Evolutionary conservation across 2,797 vertebrate species (phyloP), one percentile per base, ranked within the genome.

Genomic region (Galagoides demidoff): DNA sequence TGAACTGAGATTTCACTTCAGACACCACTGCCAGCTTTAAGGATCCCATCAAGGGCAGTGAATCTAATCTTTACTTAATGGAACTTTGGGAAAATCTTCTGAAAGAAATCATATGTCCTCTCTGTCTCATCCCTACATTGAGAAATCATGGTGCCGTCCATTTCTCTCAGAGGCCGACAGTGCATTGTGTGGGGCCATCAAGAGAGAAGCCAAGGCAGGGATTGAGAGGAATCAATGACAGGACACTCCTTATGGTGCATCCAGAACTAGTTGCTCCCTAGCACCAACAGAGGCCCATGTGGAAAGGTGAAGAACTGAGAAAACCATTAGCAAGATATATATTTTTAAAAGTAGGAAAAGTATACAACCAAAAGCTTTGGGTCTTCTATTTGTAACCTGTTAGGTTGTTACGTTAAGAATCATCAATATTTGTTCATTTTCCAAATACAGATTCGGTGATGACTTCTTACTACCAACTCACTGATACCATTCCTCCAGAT

Each of bases 381-480:
- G 7, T 55, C 93, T 93, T 74, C n/a, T 92, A 23, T 77, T 31
- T 90, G 25, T 76, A 81, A 81, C 7, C 66, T 86, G n/a, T 16
- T 57, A 86, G 23, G n/a, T 90, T 13, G 37, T 66, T 74, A 83
- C n/a, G 17, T 82, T 82, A 64, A 96, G n/a, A 70, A 59, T 64
- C 59, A 76, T 96, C 68, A 66, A 19, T 55, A 63, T 92, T 89
- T 74, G 34, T 52, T 95, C 85, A 61, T 83, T 84, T 55, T 5
- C 61, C 27, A 78, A 94, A 85, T 52, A 79, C 6, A 49, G 27
- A 49, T 66, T 64, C 85, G 59, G 63, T 66, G 29, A 59, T 57
- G 74, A 63, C 96, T 93, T 81, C 55, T 93, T 90, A n/a, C 70
- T 79, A 86, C 59, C 86, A 37, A 79, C 25, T 83, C 89, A 88